phyloP scores from a whole-genome alignment of 2,888 invertebrate species.

The Patella pellucida region DNA sequence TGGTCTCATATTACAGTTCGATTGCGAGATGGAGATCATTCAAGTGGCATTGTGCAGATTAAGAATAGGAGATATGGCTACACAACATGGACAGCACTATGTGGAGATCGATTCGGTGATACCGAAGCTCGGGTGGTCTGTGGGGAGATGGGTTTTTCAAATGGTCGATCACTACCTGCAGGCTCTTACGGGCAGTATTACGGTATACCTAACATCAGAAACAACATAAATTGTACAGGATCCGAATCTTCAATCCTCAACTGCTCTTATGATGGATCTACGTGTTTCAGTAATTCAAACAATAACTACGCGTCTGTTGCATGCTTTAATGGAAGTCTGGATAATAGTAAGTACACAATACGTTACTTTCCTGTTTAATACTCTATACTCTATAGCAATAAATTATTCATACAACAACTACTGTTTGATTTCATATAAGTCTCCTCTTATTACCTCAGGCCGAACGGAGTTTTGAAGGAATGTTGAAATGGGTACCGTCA shows the following conservation, averaged over 20 bases:
- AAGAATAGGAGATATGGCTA: constrained; percentile 42
- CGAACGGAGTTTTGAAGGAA: no score
- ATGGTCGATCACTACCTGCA: constrained; percentile 46
- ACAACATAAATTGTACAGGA: constrained; percentile 49
- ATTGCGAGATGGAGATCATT: constrained; percentile 48
- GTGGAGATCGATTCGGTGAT: constrained; percentile 54
- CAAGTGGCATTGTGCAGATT: constrained; percentile 52
- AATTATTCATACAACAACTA: no score
- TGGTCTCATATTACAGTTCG: constrained; percentile 34
- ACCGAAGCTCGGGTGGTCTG: constrained; percentile 54
- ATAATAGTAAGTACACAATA: constrained; percentile 36
- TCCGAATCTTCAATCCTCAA: constrained; percentile 46
- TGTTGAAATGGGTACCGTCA: no score
- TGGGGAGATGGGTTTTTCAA: constrained; percentile 42
- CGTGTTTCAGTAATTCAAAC: constrained; percentile 42
- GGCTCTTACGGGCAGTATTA: constrained; percentile 52
- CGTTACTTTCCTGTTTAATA: no score
- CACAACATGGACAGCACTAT: constrained; percentile 49
- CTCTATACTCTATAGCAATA: no score
- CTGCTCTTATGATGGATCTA: constrained; percentile 43
- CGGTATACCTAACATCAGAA: constrained; percentile 37
- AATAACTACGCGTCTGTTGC: constrained; percentile 56
- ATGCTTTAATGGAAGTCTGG: constrained; percentile 50
- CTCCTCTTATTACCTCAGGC: no score
- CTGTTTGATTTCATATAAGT: no score